A percentile compares a stretch with the other conserved stretches of the same genome.
phyloP scores from a whole-genome alignment of 2,797 vertebrate genomes.

The Onychomys torridus region DNA sequence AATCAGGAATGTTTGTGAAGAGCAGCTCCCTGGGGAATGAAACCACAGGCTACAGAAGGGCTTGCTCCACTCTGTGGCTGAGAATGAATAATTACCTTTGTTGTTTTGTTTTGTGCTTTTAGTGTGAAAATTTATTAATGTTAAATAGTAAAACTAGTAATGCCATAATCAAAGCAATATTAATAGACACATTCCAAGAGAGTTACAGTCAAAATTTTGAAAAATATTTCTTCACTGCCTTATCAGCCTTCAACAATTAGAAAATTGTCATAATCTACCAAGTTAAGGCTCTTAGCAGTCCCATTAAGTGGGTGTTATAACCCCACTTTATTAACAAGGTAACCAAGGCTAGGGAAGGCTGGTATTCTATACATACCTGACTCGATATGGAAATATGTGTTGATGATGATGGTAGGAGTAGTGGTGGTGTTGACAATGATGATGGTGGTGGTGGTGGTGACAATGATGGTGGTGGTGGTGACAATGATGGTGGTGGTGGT shows the following conservation, averaged over 20 bases:
- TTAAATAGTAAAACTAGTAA: conserved; percentile 8
- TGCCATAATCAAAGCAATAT: conserved; percentile 19
- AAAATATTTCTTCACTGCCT: conserved; percentile 26
- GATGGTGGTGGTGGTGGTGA: no score
- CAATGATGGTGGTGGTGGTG: no score
- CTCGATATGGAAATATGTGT: background rate
- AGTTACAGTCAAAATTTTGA: conserved; percentile 22
- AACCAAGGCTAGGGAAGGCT: background rate
- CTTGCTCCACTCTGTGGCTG: background rate
- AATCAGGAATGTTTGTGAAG: background rate
- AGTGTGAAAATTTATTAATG: conserved; percentile 27
- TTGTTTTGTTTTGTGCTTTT: background rate
- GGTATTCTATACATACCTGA: background rate
- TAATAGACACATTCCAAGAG: background rate
- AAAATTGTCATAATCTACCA: background rate
- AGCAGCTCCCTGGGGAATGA: background rate
- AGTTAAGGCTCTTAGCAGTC: background rate
- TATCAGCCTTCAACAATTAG: background rate
- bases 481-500: no score
- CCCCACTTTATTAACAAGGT: background rate
- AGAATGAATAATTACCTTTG: background rate
- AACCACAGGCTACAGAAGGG: background rate
- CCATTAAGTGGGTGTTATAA: background rate
- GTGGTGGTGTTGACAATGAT: background rate
- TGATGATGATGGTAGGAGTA: background rate